Evolutionary conservation across 2,888 invertebrate species (phyloP).

Genomic region (Parascotia fuliginaria): DNA sequence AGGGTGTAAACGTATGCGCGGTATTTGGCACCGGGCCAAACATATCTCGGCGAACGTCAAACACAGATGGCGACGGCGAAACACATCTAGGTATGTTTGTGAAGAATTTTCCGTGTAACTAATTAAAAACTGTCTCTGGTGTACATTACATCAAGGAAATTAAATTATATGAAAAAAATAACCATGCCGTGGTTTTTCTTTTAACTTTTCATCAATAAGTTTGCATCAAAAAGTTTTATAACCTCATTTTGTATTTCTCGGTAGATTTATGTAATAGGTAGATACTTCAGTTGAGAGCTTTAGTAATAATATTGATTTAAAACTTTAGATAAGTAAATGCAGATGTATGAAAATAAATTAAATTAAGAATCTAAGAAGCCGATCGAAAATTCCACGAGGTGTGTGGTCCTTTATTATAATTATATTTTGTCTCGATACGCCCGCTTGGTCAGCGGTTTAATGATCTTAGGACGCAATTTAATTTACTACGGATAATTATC

Average conservation of each 20-base stretch:
- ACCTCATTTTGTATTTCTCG: conserved; percentile 8
- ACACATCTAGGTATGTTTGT: conserved; percentile 51
- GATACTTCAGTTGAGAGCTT: background rate
- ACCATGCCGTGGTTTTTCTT: conserved; percentile 10
- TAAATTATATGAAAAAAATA: conserved; percentile 26
- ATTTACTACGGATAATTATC: conserved; percentile 49
- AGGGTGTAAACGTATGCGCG: conserved; percentile 46
- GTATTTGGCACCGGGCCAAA: conserved; percentile 58
- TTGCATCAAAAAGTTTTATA: conserved; percentile 4
- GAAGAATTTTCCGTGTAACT: conserved; percentile 35
- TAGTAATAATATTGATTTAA: background rate
- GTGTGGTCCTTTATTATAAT: conserved; percentile 49
- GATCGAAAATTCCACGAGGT: conserved; percentile 37
- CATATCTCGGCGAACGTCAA: conserved; percentile 44
- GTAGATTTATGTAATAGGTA: background rate
- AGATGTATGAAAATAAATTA: conserved; percentile 17
- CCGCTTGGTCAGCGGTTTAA: conserved; percentile 31
- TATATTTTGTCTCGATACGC: conserved; percentile 35
- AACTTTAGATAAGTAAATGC: conserved; percentile 17
- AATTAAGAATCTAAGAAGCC: conserved; percentile 33
- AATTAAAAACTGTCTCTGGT: conserved; percentile 43
- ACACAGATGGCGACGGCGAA: conserved; percentile 67
- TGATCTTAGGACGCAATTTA: conserved; percentile 45
- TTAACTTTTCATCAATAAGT: conserved; percentile 23
- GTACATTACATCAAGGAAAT: conserved; percentile 38